Evolutionary conservation across 2,888 invertebrate genomes (phyloP).

Genomic region (Linnaemya tessellans): DNA sequence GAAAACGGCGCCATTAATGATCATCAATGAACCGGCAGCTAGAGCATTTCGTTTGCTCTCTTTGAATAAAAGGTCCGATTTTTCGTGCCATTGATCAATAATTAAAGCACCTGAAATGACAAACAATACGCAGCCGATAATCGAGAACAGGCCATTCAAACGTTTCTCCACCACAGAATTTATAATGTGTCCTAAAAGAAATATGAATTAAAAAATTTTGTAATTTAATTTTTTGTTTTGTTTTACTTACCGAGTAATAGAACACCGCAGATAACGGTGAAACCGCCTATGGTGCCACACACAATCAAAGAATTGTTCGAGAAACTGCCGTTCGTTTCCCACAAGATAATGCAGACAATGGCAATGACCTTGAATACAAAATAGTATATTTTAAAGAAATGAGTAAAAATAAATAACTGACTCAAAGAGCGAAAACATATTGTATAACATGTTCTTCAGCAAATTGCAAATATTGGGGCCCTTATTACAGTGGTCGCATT

Average conservation of each 20-base stretch:
- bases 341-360: conserved; percentile 80
- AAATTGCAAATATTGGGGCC: too few relatives aligned
- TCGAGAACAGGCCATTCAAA: conserved; percentile 80
- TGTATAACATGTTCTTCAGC: too few relatives aligned
- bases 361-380: conserved; percentile 77
- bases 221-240: background rate
- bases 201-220: background rate
- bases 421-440: background rate
- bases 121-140: conserved; percentile 80
- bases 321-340: conserved; percentile 76
- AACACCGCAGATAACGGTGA: conserved; percentile 80
- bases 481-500: too few relatives aligned
- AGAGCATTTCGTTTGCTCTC: conserved; percentile 80
- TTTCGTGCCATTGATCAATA: conserved; percentile 80
- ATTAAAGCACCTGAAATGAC: conserved; percentile 81
- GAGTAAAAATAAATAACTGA: background rate
- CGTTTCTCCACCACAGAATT: conserved; percentile 81
- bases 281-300: conserved; percentile 81
- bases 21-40: conserved; percentile 81
- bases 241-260: conserved; percentile 78
- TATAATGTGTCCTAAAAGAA: conserved; percentile 78
- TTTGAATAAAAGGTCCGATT: conserved; percentile 74
- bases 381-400: background rate
- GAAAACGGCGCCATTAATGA: conserved; percentile 82
- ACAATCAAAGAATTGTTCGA: conserved; percentile 77